These are phyloP conservation scores for Galerucella pusilla DNA, from an alignment of 2,888 invertebrate species.

Conservation along the genomic window DNA sequence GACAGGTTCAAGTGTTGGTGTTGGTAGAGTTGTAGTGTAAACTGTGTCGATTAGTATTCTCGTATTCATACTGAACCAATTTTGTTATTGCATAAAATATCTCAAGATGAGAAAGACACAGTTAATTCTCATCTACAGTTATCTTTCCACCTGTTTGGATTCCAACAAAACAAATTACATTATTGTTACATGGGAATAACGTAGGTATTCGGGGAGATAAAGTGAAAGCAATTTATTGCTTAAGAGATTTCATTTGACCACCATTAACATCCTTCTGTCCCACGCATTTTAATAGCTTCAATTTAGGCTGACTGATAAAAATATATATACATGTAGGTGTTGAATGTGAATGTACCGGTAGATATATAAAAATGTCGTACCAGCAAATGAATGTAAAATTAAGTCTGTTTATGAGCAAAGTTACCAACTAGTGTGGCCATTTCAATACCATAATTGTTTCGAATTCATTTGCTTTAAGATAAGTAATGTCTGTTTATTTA, in stretches of 20 bases:
- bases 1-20: too few species aligned
- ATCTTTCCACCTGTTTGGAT: conserved; percentile 5
- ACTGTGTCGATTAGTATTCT: too few species aligned
- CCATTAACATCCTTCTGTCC: conserved; percentile 10
- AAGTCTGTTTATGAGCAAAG: not conserved
- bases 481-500: too few species aligned
- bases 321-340: conserved; percentile 6
- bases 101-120: not conserved
- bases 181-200: not conserved
- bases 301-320: conserved; percentile 11
- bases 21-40: too few species aligned
- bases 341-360: conserved; percentile 3
- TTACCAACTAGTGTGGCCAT: not conserved
- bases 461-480: too few species aligned
- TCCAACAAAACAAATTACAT: not conserved
- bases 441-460: not conserved
- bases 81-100: not conserved
- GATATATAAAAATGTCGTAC: not conserved
- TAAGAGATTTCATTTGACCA: not conserved
- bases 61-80: too few species aligned
- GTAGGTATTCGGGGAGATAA: not conserved
- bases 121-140: not conserved
- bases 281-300: conserved; percentile 5
- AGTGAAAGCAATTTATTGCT: conserved; percentile 16
- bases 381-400: not conserved